These are phyloP conservation scores for Sparus aurata DNA, from an alignment of 2,797 vertebrate species.

Conservation along the genomic window DNA sequence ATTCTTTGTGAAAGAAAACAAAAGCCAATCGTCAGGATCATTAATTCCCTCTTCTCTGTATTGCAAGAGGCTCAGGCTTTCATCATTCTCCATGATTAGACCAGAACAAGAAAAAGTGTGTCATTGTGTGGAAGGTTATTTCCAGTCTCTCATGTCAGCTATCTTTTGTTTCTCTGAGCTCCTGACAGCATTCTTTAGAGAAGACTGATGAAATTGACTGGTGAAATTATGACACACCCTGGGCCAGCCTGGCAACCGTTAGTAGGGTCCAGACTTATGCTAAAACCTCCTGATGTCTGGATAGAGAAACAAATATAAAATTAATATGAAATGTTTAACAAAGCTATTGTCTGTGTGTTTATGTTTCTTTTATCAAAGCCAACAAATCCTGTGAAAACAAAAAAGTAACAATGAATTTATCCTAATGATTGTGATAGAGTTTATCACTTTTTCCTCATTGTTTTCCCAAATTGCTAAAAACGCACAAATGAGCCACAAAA, in stretches of 20 bases:
- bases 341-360: neutral
- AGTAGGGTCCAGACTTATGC: too few relatives aligned
- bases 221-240: conserved; percentile 20
- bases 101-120: conserved; percentile 42
- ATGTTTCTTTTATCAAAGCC: conserved; percentile 1
- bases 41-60: conserved; percentile 34
- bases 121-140: conserved; percentile 42
- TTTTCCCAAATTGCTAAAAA: neutral
- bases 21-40: conserved; percentile 23
- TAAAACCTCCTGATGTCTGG: neutral
- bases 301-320: neutral
- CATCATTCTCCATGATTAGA: conserved; percentile 43
- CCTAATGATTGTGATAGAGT: neutral
- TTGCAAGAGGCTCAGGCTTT: conserved; percentile 38
- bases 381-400: neutral
- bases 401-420: neutral
- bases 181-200: conserved; percentile 17
- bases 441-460: neutral
- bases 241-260: neutral
- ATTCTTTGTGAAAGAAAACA: conserved; percentile 32
- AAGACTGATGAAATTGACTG: neutral
- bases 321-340: neutral
- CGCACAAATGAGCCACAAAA: neutral
- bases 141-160: conserved; percentile 33
- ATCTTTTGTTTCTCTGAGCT: conserved; percentile 28